phyloP scores from a whole-genome alignment of 2,888 invertebrate genomes.

The Busseola fusca region DNA sequence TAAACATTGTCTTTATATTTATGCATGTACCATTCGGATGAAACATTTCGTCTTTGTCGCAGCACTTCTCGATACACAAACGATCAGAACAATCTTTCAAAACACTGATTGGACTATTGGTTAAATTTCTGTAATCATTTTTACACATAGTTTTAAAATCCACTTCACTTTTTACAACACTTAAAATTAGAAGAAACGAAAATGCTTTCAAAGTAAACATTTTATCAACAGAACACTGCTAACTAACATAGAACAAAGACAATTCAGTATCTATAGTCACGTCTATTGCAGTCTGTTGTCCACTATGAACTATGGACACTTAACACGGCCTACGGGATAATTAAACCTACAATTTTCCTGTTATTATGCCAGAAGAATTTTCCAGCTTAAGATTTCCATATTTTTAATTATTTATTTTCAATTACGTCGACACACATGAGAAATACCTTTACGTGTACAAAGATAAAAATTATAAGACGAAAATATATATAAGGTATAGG shows the following conservation, averaged over 20 bases:
- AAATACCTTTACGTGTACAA: not conserved
- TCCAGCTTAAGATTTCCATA: not conserved
- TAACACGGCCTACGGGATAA: not conserved
- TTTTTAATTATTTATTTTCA: not conserved
- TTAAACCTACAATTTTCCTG: not conserved
- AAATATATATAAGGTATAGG: not conserved
- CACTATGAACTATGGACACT: not conserved
- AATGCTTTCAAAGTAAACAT: conserved; percentile 11
- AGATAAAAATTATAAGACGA: not conserved
- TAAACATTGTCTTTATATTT: not conserved
- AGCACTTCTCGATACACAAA: conserved; percentile 35
- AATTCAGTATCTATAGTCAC: not conserved
- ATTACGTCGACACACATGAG: not conserved
- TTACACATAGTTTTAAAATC: conserved; percentile 12
- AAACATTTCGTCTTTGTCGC: conserved; percentile 20
- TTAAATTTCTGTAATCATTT: conserved; percentile 12
- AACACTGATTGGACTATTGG: conserved; percentile 5
- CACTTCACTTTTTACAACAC: conserved; percentile 28
- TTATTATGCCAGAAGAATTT: not conserved
- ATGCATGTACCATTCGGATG: not conserved
- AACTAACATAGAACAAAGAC: not conserved
- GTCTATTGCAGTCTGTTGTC: not conserved
- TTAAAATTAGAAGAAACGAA: conserved; percentile 18
- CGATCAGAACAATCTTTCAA: conserved; percentile 6
- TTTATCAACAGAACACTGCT: not conserved